Evolutionary conservation across 2,113 vertebrate species (phyloP).

Genomic region (Xiphorhynchus elegans): DNA sequence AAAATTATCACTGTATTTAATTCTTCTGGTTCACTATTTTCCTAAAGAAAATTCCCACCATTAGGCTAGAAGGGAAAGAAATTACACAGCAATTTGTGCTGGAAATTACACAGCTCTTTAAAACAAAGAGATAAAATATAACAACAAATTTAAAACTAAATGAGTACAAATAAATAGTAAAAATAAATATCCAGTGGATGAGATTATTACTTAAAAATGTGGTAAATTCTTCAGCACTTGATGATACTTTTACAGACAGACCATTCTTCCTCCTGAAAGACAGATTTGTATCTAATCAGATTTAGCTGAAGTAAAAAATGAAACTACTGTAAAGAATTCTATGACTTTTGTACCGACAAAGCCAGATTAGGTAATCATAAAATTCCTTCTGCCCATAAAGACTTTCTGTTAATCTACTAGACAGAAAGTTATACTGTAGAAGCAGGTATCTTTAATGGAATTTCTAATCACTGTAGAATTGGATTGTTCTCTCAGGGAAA

Average conservation of each 20-base stretch:
- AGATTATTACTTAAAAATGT: not conserved
- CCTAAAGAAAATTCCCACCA: not conserved
- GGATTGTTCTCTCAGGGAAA: not conserved
- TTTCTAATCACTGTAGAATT: not conserved
- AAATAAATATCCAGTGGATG: not conserved
- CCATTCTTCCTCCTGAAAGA: not conserved
- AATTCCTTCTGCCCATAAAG: not conserved
- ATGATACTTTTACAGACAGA: not conserved
- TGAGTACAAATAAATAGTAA: not conserved
- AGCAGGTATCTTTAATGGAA: not conserved
- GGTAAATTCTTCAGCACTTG: not conserved
- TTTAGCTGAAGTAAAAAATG: not conserved
- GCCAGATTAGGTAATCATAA: not conserved
- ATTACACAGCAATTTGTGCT: not conserved
- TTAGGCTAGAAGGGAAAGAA: not conserved
- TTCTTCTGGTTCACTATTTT: not conserved
- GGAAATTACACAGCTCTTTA: not conserved
- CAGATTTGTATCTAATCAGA: not conserved
- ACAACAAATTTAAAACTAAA: not conserved
- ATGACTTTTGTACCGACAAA: not conserved
- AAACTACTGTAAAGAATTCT: not conserved
- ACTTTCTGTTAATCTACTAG: not conserved
- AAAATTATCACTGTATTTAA: not conserved
- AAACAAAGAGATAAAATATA: not conserved
- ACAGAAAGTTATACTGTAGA: not conserved